Base-by-base conservation (phyloP, 2,797 vertebrate genomes). In the Acanthornis magna region DNA sequence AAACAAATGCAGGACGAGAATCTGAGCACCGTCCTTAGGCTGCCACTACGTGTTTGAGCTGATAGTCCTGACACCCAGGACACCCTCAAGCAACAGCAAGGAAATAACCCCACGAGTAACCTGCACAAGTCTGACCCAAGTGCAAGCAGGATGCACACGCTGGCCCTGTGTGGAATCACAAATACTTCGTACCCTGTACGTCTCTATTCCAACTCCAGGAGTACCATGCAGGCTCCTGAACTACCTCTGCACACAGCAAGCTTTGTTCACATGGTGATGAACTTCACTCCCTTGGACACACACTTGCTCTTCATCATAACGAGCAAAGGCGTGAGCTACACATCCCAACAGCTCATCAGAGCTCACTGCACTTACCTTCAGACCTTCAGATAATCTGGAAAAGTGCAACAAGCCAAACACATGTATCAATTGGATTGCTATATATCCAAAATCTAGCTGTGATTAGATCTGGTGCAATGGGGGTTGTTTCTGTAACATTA, bases 91-190 rank as follows among this genome's bases (percentile, higher is more conserved):
- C 26, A 85, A 79, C 55, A 63, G 55, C 65, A 65, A 15, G 7
- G 58, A 88, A 62, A 9, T 3, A 76, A 83, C 43, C 60, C 42
- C 62, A 40, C 6, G 3, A 27, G 45, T 11, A 19, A 70, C 38
- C 32, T 68, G 65, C 73, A 77, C 5, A 3, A 45, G 32, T n/a
- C 75, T 75, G 93, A 77, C 34, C 3, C 6, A 4, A 91, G 38
- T 5, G 71, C 53, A 66, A 36, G 9, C 76, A 67, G 68, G 65
- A 91, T 0, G 0, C 40, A 60, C 58, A 48, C 0, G 0, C 54
- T 70, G 62, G 54, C 51, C 62, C 73, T 48, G 30, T 1, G 2
- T 5, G 26, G 36, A 84, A 63, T 36, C 66, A 45, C 1, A 3
- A 65, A 40, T 5, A 12, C 17, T 57, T 5, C 32, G 62, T 4